Percentiles rank a stretch among this genome's conserved stretches.
These are phyloP conservation scores for Aldrovandia affinis DNA, from an alignment of 2,797 vertebrate genomes.

Conservation along the genomic window DNA sequence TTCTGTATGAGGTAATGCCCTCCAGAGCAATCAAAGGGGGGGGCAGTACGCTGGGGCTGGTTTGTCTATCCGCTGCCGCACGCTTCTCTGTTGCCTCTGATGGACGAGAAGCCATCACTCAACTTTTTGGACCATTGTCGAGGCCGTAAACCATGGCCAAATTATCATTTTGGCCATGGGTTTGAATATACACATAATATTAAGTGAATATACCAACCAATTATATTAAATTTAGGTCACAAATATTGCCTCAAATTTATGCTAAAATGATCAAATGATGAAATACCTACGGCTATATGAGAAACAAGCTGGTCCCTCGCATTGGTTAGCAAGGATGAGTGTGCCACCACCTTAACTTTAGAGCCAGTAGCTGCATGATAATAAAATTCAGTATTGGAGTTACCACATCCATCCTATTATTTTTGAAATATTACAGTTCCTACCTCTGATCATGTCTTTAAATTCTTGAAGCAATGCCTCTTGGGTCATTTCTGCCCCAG, in stretches of 20 bases:
- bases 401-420: not conserved
- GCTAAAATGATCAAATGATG: not conserved
- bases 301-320: not conserved
- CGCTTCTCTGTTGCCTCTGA: conserved; percentile 86
- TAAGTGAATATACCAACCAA: not conserved
- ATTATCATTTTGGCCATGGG: not conserved
- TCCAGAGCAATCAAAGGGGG: conserved; percentile 78
- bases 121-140: not conserved
- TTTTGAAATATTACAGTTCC: not conserved
- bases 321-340: not conserved
- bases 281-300: not conserved
- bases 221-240: no score
- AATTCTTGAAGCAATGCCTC: conserved; percentile 89
- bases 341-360: not conserved
- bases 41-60: conserved; percentile 73
- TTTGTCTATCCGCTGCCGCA: conserved; percentile 64
- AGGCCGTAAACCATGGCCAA: not conserved
- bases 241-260: not conserved
- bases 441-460: conserved; percentile 91
- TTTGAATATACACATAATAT: not conserved
- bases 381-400: not conserved
- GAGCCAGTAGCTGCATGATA: not conserved
- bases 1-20: conserved; percentile 67
- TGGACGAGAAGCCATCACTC: conserved; percentile 10
- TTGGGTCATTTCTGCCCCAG: conserved; percentile 84